Conservation (phyloP, 2,797 vertebrate species). For the Hyperoplus immaculatus region DNA sequence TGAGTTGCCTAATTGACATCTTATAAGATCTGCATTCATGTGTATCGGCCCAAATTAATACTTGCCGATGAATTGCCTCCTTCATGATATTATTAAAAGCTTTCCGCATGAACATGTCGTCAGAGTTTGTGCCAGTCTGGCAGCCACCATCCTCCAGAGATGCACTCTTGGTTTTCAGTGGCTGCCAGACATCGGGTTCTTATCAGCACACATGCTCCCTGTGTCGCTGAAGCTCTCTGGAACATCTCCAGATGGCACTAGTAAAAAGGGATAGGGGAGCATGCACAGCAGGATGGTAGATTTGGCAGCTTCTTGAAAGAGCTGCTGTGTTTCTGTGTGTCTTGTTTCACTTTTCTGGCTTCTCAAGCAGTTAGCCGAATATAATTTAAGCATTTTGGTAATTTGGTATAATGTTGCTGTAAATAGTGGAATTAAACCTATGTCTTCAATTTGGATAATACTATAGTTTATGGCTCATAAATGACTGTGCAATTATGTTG, state of each 20-base stretch:
- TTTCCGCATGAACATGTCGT: conserved; percentile 47
- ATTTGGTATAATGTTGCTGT: conserved; percentile 52
- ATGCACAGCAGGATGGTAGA: conserved; percentile 50
- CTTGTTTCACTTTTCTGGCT: conserved; percentile 57
- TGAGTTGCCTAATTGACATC: conserved; percentile 9
- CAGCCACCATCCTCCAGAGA: conserved; percentile 39
- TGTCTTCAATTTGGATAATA: conserved; percentile 27
- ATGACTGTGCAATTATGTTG: conserved; percentile 24
- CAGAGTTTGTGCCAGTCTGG: conserved; percentile 57
- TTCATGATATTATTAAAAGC: conserved; percentile 33
- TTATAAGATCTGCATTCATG: conserved; percentile 12
- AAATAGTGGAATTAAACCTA: conserved; percentile 32
- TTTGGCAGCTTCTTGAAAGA: conserved; percentile 78
- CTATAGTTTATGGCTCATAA: conserved; percentile 19
- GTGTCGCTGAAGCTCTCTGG: conserved; percentile 62
- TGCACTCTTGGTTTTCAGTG: conserved; percentile 63
- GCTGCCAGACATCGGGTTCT: conserved; percentile 60
- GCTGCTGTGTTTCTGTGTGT: conserved; percentile 49
- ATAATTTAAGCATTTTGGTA: conserved; percentile 45
- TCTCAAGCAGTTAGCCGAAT: conserved; percentile 44
- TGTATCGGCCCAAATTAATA: conserved; percentile 42
- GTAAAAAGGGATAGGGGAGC: conserved; percentile 66
- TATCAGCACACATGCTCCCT: conserved; percentile 66
- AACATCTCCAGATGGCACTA: conserved; percentile 75
- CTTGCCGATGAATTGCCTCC: conserved; percentile 53